Base-by-base conservation (phyloP, 2,797 vertebrate genomes). In the Falco novaeseelandiae region DNA sequence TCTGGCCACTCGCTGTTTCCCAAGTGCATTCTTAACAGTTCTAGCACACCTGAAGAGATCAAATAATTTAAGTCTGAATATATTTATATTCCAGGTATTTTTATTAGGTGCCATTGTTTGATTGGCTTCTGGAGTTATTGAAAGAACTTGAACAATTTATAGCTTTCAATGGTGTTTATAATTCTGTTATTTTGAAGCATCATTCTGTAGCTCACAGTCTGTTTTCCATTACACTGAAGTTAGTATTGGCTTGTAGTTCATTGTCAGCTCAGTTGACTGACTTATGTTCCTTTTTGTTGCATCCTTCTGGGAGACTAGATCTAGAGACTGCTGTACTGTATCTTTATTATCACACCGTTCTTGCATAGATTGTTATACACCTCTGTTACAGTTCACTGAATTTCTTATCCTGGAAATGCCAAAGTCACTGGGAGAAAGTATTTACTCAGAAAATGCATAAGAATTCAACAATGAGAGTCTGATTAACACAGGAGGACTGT, bases 381-480 rank as follows among this genome's bases (percentile, higher is more conserved):
- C 92, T 79, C 65, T 62, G 38, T 55, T 91, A 59, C 66, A 93
- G 57, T 54, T 83, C 94, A 82, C 10, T 87, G 83, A 91, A 63
- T 81, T 17, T n/a, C 38, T 89, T 78, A 84, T 66, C 49, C 72
- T 83, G 34, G 80, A 84, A 96, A 84, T 91, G 59, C 44, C 89
- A 58, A 70, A 89, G 66, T 94, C 73, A 88, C 26, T 13, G 27
- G 9, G 65, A 84, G 55, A 85, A 97, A 91, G n/a, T 73, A 58
- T 82, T 95, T 95, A 82, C 38, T 97, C 27, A 83, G 72, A 92
- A 55, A 94, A 97, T 90, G 73, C 72, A 84, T 85, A 71, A 76
- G 96, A 98, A 97, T 97, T 95, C 83, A 90, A 80, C 66, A 96
- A 73, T 8, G 44, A 81, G 93, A 95, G 44, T 93, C 93, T 97